phyloP scores from a whole-genome alignment of 2,888 invertebrate species.

The Caenorhabditis japonica region DNA sequence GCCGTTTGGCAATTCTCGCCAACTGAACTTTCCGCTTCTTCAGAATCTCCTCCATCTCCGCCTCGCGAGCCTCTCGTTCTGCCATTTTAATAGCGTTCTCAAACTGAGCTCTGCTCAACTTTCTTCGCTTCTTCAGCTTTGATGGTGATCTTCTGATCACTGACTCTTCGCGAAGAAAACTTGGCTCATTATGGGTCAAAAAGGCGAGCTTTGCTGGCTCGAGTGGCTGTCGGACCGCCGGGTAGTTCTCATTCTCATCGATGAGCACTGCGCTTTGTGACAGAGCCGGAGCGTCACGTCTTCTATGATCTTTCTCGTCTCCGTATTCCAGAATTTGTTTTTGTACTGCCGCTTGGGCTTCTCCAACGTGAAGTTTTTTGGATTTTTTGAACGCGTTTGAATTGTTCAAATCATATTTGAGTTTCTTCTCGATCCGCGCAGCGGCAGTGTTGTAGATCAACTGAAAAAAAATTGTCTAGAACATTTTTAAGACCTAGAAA shows the following conservation, averaged over 20 bases:
- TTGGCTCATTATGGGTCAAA: conserved; percentile 28
- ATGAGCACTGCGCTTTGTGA: conserved; percentile 31
- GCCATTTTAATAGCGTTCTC: conserved; percentile 37
- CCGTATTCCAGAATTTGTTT: conserved; percentile 20
- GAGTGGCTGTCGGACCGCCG: conserved; percentile 36
- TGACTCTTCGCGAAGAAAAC: conserved; percentile 20
- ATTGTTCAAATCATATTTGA: conserved; percentile 13
- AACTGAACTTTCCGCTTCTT: conserved; percentile 9
- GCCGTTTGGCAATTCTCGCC: conserved; percentile 6
- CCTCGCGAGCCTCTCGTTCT: conserved; percentile 28
- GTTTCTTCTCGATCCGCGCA: conserved; percentile 24
- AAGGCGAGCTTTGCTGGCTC: conserved; percentile 41
- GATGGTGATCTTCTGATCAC: conserved; percentile 31
- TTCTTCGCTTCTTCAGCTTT: conserved; percentile 7
- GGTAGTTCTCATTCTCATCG: conserved; percentile 28
- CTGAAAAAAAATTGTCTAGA: neutral
- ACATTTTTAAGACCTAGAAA: neutral
- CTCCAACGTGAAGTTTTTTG: conserved; percentile 31
- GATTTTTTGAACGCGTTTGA: neutral
- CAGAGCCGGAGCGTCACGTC: conserved; percentile 37
- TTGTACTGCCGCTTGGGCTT: neutral
- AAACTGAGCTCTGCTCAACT: conserved; percentile 20
- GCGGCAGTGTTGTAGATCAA: conserved; percentile 38
- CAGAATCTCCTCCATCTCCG: conserved; percentile 39
- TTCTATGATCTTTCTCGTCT: conserved; percentile 24